These are phyloP conservation scores for Liparis tanakae DNA, from an alignment of 2,797 vertebrate species.

Conservation along the genomic window DNA sequence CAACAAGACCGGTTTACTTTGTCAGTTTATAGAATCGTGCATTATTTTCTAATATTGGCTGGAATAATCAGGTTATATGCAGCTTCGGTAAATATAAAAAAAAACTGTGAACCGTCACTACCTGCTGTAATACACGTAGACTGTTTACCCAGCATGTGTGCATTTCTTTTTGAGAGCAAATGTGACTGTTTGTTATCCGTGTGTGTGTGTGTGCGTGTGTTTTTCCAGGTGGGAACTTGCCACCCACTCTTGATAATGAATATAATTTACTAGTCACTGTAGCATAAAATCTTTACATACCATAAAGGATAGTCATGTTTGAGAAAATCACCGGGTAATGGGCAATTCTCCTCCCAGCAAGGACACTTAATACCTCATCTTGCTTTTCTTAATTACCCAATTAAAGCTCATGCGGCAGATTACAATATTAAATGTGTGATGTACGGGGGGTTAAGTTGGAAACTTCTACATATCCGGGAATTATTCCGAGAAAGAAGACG, in stretches of 20 bases:
- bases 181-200: constrained; percentile 2
- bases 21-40: constrained; percentile 17
- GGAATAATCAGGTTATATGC: neutral
- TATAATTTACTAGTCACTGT: constrained; percentile 74
- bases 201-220: constrained; percentile 17
- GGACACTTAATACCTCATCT: constrained; percentile 73
- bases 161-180: constrained; percentile 2
- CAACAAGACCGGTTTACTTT: constrained; percentile 15
- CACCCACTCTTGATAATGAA: constrained; percentile 61
- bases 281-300: constrained; percentile 57
- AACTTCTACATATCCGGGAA: neutral
- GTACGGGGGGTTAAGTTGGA: neutral
- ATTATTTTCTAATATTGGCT: constrained; percentile 8
- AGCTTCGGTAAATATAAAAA: constrained; percentile 27
- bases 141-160: constrained; percentile 10
- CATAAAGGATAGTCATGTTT: constrained; percentile 74
- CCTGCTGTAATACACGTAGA: constrained; percentile 33
- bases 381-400: constrained; percentile 77
- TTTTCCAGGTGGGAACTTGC: constrained; percentile 58
- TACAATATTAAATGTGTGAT: neutral
- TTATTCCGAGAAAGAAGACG: neutral
- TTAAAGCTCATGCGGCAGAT: constrained; percentile 72
- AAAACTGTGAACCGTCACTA: constrained; percentile 3
- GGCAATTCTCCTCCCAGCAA: constrained; percentile 74
- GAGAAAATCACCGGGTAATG: constrained; percentile 76